phyloP scores from a whole-genome alignment of 2,797 vertebrate species.

The Neostethus bicornis region DNA sequence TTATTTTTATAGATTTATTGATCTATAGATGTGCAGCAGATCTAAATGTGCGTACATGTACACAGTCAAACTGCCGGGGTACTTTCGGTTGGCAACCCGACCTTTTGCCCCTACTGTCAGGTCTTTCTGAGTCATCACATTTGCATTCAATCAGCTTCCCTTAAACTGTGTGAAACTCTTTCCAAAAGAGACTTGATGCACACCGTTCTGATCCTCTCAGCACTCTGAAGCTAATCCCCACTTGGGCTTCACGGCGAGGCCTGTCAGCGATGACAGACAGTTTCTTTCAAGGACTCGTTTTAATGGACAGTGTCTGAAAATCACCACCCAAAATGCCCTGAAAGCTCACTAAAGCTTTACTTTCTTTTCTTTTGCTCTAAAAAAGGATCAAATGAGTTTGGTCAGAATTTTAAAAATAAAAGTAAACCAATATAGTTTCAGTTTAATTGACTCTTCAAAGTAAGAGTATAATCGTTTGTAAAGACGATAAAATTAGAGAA shows the following conservation, averaged over 20 bases:
- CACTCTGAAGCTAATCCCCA: constrained; percentile 48
- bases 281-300: constrained; percentile 47
- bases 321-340: constrained; percentile 24
- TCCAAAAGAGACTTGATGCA: constrained; percentile 32
- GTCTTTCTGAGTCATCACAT: constrained; percentile 22
- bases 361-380: constrained; percentile 18
- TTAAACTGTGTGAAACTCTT: constrained; percentile 9
- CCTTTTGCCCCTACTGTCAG: constrained; percentile 11
- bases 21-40: too few relatives aligned
- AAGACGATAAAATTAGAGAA: constrained; percentile 9
- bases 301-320: constrained; percentile 44
- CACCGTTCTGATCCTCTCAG: constrained; percentile 46
- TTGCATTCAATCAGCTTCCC: constrained; percentile 17
- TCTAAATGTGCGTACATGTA: too few relatives aligned
- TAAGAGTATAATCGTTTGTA: constrained; percentile 2
- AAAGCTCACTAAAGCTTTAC: constrained; percentile 18
- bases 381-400: constrained; percentile 15
- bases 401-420: constrained; percentile 19
- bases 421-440: background rate
- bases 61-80: background rate
- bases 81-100: background rate
- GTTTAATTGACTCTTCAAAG: too few relatives aligned
- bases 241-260: constrained; percentile 46
- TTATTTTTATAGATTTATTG: too few relatives aligned
- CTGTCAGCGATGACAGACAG: constrained; percentile 60